phyloP scores from a whole-genome alignment of 1,140 invertebrate species.

The Campoletis sonorensis region DNA sequence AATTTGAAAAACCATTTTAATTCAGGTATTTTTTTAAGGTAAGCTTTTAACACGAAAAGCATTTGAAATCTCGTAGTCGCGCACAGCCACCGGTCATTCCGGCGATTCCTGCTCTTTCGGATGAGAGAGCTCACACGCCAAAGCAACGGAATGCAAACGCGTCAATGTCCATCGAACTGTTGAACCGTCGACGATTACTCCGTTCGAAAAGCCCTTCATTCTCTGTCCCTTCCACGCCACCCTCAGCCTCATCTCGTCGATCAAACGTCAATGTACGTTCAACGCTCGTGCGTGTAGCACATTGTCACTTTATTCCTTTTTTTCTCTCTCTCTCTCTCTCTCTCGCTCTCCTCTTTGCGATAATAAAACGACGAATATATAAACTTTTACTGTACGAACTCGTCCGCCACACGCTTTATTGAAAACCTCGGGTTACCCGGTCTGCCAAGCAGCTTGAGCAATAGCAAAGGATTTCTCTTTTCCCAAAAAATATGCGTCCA shows the following conservation, averaged over 20 bases:
- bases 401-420: conserved; percentile 1
- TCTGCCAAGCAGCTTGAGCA: no score
- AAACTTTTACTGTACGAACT: background rate
- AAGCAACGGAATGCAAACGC: conserved; percentile 7
- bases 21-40: no score
- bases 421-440: background rate
- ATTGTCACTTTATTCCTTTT: background rate
- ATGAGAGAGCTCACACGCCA: background rate
- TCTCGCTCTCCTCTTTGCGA: background rate
- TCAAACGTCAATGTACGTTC: conserved; percentile 22
- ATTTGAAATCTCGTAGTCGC: conserved; percentile 8
- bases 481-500: background rate
- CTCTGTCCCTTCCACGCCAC: conserved; percentile 14
- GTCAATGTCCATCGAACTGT: conserved; percentile 16
- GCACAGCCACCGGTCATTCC: conserved; percentile 7
- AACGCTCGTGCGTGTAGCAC: background rate
- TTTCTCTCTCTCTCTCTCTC: background rate
- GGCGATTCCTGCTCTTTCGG: background rate
- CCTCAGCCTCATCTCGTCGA: conserved; percentile 17
- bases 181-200: conserved; percentile 22
- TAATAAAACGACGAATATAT: background rate
- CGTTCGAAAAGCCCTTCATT: conserved; percentile 22
- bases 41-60: background rate
- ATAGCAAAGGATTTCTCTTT: background rate
- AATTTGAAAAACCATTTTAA: no score